Conservation (phyloP, 2,113 vertebrate genomes). For the Petaurus breviceps region DNA sequence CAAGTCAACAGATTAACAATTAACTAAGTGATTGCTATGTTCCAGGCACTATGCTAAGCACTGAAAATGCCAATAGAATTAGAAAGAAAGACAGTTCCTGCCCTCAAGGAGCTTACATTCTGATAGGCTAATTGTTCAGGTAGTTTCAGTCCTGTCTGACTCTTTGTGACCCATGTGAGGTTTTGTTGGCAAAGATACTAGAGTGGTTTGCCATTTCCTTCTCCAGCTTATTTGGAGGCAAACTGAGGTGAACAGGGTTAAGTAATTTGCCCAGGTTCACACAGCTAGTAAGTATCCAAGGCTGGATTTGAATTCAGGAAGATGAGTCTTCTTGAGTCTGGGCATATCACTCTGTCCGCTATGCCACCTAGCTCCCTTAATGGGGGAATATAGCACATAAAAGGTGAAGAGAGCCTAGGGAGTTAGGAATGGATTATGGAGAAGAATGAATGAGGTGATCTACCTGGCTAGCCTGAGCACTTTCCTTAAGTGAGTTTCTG, state of each 20-base stretch:
- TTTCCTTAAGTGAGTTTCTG: background rate
- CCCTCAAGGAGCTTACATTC: background rate
- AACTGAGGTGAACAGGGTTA: no score
- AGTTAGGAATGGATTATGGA: background rate
- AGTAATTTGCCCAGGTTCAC: no score
- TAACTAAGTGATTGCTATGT: background rate
- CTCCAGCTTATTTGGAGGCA: no score
- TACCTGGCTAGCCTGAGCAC: background rate
- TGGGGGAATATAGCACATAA: background rate
- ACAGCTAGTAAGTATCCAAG: no score
- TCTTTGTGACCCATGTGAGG: no score
- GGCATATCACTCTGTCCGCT: no score
- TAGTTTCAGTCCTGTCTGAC: no score
- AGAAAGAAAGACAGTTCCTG: background rate
- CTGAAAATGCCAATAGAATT: background rate
- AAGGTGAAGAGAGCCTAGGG: background rate
- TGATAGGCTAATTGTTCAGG: background rate
- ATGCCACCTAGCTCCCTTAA: no score
- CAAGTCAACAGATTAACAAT: background rate
- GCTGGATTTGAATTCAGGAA: no score
- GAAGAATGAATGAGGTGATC: background rate
- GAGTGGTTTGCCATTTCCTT: no score
- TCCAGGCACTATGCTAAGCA: background rate
- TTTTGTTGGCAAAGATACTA: no score
- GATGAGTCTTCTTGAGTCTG: no score